phyloP scores from a whole-genome alignment of 2,113 vertebrate genomes.

The Panthera tigris region DNA sequence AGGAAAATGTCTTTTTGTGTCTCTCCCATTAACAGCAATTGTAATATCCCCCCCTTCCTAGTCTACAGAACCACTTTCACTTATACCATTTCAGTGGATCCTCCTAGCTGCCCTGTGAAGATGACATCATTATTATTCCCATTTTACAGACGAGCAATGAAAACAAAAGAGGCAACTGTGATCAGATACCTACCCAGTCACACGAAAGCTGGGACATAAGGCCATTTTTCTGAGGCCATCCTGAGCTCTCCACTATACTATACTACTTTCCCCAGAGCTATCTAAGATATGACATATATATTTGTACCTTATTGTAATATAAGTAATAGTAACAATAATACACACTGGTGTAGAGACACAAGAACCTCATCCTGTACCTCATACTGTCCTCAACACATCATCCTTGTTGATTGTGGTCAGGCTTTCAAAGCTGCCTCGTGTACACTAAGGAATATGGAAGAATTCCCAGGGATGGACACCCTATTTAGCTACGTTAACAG shows the following conservation, averaged over 20 bases:
- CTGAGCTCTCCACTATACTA: neutral
- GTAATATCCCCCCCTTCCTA: neutral
- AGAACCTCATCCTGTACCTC: neutral
- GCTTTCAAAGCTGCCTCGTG: neutral
- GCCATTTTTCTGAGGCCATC: neutral
- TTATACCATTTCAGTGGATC: neutral
- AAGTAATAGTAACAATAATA: neutral
- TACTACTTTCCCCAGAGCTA: neutral
- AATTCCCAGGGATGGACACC: neutral
- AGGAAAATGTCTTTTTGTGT: neutral
- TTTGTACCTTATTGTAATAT: neutral
- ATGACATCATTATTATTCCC: neutral
- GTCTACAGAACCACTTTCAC: neutral
- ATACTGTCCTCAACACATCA: neutral
- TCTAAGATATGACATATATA: neutral
- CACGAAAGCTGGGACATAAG: neutral
- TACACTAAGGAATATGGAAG: neutral
- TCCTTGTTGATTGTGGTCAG: neutral
- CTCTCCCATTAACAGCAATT: neutral
- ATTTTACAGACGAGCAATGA: neutral
- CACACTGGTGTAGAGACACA: neutral
- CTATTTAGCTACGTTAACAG: neutral
- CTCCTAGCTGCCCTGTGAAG: neutral
- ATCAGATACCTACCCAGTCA: neutral
- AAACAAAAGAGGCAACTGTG: neutral